Percentiles rank a stretch among this genome's conserved stretches.
Evolutionary conservation across 92 coral and sea anemone genomes (phyloP).

Genomic region (Porites divaricata): DNA sequence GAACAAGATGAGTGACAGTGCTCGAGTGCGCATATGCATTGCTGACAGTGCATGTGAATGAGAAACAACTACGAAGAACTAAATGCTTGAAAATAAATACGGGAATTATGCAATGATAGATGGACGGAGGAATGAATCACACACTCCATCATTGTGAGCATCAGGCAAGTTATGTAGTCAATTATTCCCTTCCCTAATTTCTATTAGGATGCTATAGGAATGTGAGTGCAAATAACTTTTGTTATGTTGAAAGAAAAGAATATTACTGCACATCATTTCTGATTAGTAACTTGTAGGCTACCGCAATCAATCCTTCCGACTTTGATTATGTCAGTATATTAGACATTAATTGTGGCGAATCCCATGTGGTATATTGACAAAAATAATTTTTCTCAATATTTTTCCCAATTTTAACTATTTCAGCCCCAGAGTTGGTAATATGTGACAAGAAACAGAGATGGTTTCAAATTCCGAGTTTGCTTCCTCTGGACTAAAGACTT

Average conservation of each 20-base stretch:
- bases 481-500: too few relatives aligned
- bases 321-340: not conserved
- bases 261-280: constrained; percentile 35
- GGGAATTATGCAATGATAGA: not conserved
- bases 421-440: too few relatives aligned
- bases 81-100: not conserved
- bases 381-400: too few relatives aligned
- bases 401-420: too few relatives aligned
- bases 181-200: not conserved
- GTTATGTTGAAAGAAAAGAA: not conserved
- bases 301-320: not conserved
- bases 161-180: not conserved
- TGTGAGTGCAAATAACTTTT: not conserved
- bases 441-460: too few relatives aligned
- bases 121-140: not conserved
- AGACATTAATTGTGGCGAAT: too few relatives aligned
- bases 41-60: not conserved
- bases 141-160: not conserved
- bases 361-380: too few relatives aligned
- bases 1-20: constrained; percentile 7
- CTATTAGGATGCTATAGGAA: not conserved
- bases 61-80: not conserved
- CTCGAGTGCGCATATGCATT: not conserved
- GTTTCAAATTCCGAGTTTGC: too few relatives aligned
- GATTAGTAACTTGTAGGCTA: constrained; percentile 1